These are phyloP conservation scores for Aleiodes testaceus DNA, from an alignment of 2,888 invertebrate genomes.

Conservation along the genomic window DNA sequence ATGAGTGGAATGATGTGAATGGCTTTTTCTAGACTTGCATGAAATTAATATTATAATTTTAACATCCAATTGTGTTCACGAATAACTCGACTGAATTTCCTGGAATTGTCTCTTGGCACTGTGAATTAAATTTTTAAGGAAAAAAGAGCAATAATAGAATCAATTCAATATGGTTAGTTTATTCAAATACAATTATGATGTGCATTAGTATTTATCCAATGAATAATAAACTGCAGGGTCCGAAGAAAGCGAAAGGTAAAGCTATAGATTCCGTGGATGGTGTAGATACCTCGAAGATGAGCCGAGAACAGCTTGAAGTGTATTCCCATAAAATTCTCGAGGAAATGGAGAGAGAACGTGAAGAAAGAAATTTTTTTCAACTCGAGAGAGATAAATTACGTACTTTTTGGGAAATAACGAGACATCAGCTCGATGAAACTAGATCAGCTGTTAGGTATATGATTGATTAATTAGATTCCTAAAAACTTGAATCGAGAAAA, in stretches of 20 bases:
- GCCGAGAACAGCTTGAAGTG: conserved; percentile 92
- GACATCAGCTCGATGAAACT: conserved; percentile 90
- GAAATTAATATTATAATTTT: too few relatives aligned
- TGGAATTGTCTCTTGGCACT: too few relatives aligned
- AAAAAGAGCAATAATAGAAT: too few relatives aligned
- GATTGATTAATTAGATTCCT: conserved; percentile 15
- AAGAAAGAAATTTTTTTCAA: conserved; percentile 96
- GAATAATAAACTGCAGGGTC: conserved; percentile 51
- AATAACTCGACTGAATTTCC: too few relatives aligned
- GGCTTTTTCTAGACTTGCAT: too few relatives aligned
- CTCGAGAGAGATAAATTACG: conserved; percentile 94
- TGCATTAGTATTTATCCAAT: neutral
- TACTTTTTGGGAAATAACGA: conserved; percentile 96
- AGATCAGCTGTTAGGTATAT: conserved; percentile 79
- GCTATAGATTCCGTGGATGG: conserved; percentile 80
- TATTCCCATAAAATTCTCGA: conserved; percentile 90
- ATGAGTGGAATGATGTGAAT: neutral
- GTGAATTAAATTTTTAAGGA: too few relatives aligned
- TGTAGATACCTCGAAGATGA: conserved; percentile 93
- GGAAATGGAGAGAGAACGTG: conserved; percentile 94
- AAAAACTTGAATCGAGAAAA: too few relatives aligned
- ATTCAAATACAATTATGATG: neutral
- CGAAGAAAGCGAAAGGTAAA: conserved; percentile 63
- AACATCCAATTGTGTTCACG: too few relatives aligned
- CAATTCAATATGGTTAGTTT: neutral